A percentile compares a stretch with the other conserved stretches of the same genome.
Conservation (phyloP, 2,888 invertebrate species). For the Microplitis manilae region DNA sequence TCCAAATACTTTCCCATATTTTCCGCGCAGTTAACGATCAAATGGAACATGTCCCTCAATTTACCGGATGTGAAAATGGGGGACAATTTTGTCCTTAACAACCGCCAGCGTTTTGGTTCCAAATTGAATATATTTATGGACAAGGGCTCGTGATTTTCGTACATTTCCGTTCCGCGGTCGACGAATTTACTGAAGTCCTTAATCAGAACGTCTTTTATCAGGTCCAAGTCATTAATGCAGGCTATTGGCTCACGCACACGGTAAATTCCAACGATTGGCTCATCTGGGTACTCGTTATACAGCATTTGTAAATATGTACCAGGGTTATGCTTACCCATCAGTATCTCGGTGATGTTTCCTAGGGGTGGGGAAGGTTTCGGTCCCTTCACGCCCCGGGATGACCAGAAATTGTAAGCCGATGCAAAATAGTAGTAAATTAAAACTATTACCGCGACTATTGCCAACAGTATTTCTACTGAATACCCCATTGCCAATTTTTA, state of each 20-base stretch:
- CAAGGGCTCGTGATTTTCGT: constrained; percentile 71
- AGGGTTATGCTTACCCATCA: background rate
- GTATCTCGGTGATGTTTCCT: background rate
- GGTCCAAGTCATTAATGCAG: constrained; percentile 64
- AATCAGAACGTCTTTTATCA: constrained; percentile 67
- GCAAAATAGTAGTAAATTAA: background rate
- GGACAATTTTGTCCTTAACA: constrained; percentile 71
- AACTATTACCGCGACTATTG: too few species aligned
- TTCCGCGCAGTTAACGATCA: constrained; percentile 71
- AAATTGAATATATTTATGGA: constrained; percentile 73
- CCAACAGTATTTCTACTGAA: too few species aligned
- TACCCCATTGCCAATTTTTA: too few species aligned
- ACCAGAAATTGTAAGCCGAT: background rate
- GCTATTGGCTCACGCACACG: constrained; percentile 63
- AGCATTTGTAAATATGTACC: background rate
- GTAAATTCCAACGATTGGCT: constrained; percentile 69
- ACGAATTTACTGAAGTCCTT: constrained; percentile 67
- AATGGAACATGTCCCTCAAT: constrained; percentile 73
- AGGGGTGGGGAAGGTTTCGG: background rate
- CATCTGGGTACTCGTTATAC: constrained; percentile 46
- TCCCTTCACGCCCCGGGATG: background rate
- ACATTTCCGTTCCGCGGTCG: constrained; percentile 61
- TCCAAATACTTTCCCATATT: constrained; percentile 70
- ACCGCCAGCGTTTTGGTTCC: constrained; percentile 73
- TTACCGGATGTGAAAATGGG: constrained; percentile 73